Base-by-base conservation (phyloP, 2,797 vertebrate species). In the Myotis myotis region DNA sequence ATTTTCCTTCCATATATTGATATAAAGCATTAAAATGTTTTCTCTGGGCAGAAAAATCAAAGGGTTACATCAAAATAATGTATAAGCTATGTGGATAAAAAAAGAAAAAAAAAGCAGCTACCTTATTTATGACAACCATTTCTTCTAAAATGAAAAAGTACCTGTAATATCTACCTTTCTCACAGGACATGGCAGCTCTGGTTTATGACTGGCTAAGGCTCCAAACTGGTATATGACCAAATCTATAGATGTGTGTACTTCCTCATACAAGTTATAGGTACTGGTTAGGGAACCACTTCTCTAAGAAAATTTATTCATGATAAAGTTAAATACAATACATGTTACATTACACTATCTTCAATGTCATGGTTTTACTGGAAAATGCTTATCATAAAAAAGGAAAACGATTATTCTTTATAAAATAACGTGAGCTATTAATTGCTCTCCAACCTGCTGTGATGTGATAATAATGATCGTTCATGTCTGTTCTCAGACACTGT, bases 21-120 rank as follows among this genome's bases (percentile, higher is more conserved):
- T 68, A 95, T 12, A 57, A 92, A 90, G 38, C 57, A 92, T 87
- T 30, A 96, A 41, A 96, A 55, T 82, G 3, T 71, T 91, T 95
- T 95, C 17, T 93, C 72, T 86, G 0, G 38, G 86, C 82, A 96
- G 13, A 71, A 94, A 95, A 96, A 91, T 91, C 93, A 95, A 97
- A 84, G 79, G 60, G 74, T 89, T 94, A 64, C 62, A 89, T 75
- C 51, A 88, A 93, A 95, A 88, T 88, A 83, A 4, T 92, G 8
- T 33, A 91, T 87, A 71, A 94, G 38, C n/a, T 78, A 6, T 68
- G 62, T 28, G 16, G 47, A 28, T 78, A 4, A 8, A 53, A 78
- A 78, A 53, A 78, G 55, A 6, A 76, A 76, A 81, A 81, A 90
- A 76, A 90, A 47, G 20, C 0, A 1, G 25, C 33, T 62, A 85